Evolutionary conservation across 2,113 vertebrate genomes (phyloP), one percentile per base, ranked within the genome.

Genomic region (Columbina picui): DNA sequence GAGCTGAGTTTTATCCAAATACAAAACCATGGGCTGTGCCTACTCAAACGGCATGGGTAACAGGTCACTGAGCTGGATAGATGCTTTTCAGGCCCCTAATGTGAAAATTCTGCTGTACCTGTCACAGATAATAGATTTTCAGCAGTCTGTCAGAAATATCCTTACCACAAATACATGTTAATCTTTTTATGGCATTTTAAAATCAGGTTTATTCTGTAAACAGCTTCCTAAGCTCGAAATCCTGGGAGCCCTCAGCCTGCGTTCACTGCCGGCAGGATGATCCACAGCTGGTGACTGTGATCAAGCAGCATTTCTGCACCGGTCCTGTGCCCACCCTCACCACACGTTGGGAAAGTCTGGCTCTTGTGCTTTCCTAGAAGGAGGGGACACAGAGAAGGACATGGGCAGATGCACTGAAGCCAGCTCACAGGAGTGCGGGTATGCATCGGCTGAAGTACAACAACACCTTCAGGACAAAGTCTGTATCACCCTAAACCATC

Each of bases 111-210:
- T 96, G 56, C 50, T 89, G 85, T 55, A 81, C 36, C 6, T 9
- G 8, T 90, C 84, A 83, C 32, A 84, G 71, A 78, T 93, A 91
- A 92, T 92, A 70, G 74, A 90, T 96, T 96, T 97, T 93, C 76
- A 93, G 32, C 77, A 89, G 59, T 92, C 67, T 57, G 22, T 65
- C 41, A 32, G n/a, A 90, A 91, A 60, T 64, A 68, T 7, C 6
- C 32, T 86, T 80, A 57, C 27, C 61, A 71, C 34, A 91, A 71
- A 70, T 60, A 56, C 26, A 5, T 89, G 87, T 76, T 61, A 63
- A 18, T 77, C 11, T 92, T 73, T 63, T 78, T 89, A 38, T 1
- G 10, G 13, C 14, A 78, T 32, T 81, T 59, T 27, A 22, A 45
- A 45, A 67, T 67, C 60, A 25, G 6, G n/a, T 64, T 95, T 90